Base-by-base conservation (phyloP, 2,113 vertebrate genomes). In the Strix aluco region DNA sequence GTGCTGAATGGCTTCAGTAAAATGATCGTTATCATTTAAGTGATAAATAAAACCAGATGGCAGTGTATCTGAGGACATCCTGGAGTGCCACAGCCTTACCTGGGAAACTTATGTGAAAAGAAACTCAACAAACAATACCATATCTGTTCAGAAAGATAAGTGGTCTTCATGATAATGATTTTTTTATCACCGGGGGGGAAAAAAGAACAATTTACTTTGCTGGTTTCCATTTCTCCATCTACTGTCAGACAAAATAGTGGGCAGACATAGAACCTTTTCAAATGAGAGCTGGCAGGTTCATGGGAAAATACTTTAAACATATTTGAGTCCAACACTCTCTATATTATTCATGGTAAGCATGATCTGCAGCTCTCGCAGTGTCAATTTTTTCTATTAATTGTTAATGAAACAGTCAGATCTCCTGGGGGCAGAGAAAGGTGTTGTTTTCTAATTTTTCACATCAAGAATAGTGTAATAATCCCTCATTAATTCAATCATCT, bases 401-500 rank as follows among this genome's bases (percentile, higher is more conserved):
- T 97, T 97, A 95, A 98, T 95, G 87, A 94, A 97, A 96, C 65
- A 94, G 87, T 58, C 59, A 86, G 66, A 84, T 95, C 92, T 96
- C 94, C 92, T 30, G 59, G 52, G 93, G 94, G 91, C 89, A 89
- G 82, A 86, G 75, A 82, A 80, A 89, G 92, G 78, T 83, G 75
- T 69, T 97, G 93, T 97, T 97, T 96, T 91, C 95, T 96, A 86
- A 96, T 96, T 96, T 97, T 94, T 96, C 97, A 92, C 94, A 96
- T 97, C 91, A 91, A 67, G 94, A 84, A 65, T 90, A 92, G 84
- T 86, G 66, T 92, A 92, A 94, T 92, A 96, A 97, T 95, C 79
- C 83, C 89, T 98, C 96, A 95, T 97, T 95, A 97, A 91, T 91
- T 96, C 97, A 95, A 96, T 96, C 97, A 90, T 77, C 85, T 87